Evolutionary conservation across 2,888 invertebrate species (phyloP).

Genomic region (Metopia argyrocephala): DNA sequence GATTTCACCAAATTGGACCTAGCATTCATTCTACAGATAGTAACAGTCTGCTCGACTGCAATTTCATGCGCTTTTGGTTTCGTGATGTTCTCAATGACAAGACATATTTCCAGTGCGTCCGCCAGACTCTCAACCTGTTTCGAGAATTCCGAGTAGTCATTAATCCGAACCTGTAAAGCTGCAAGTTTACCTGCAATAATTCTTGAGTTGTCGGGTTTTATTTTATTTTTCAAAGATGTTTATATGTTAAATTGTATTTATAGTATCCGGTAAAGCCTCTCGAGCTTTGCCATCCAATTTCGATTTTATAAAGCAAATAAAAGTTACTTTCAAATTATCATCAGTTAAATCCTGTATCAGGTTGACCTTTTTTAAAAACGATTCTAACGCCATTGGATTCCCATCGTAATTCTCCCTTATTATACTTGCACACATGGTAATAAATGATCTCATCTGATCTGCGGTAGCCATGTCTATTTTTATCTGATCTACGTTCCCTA

Average conservation of each 20-base stretch:
- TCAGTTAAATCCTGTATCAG: conserved; percentile 19
- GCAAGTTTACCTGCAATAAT: conserved; percentile 9
- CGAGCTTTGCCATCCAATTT: conserved; percentile 31
- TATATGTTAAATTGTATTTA: neutral
- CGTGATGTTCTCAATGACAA: conserved; percentile 25
- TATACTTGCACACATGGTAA: conserved; percentile 17
- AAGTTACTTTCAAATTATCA: neutral
- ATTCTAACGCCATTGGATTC: conserved; percentile 15
- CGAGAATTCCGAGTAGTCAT: conserved; percentile 29
- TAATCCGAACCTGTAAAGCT: conserved; percentile 20
- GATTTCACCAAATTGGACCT: conserved; percentile 26
- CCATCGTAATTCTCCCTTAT: conserved; percentile 27
- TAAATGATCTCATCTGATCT: conserved; percentile 26
- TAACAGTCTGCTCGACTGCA: conserved; percentile 11
- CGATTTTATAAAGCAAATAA: conserved; percentile 18
- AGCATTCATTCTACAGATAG: conserved; percentile 4
- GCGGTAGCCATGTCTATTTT: conserved; percentile 29
- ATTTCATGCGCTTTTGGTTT: conserved; percentile 35
- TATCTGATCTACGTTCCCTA: too few species aligned
- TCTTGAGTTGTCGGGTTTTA: neutral
- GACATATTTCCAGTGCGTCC: conserved; percentile 29
- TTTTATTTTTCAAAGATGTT: neutral
- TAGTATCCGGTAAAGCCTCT: conserved; percentile 9
- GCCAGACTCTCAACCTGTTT: conserved; percentile 40
- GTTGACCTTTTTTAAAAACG: conserved; percentile 19